phyloP scores from a whole-genome alignment of 2,888 invertebrate species.

The Rotaria socialis region DNA sequence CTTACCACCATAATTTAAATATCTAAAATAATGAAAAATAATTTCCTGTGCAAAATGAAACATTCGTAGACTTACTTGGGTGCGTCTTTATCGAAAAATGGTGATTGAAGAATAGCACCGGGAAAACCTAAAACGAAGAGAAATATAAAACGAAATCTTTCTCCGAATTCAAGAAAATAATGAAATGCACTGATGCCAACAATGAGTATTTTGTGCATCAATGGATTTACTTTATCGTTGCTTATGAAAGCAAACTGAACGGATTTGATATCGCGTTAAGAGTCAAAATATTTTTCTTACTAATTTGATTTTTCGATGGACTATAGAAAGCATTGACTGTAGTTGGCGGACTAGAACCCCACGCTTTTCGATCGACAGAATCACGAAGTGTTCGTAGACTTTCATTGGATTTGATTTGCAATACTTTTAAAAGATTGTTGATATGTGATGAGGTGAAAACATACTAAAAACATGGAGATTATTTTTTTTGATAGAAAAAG shows the following conservation, averaged over 20 bases:
- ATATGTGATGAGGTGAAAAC: conserved; percentile 30
- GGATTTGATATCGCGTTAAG: background rate
- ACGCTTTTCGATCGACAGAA: conserved; percentile 41
- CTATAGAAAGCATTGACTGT: conserved; percentile 86
- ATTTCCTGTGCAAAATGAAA: too few relatives aligned
- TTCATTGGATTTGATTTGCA: conserved; percentile 21
- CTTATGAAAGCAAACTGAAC: too few relatives aligned
- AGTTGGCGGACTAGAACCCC: conserved; percentile 48
- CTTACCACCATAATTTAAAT: conserved; percentile 46
- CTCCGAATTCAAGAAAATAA: background rate
- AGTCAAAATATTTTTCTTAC: conserved; percentile 60
- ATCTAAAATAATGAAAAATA: conserved; percentile 25
- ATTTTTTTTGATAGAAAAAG: too few relatives aligned
- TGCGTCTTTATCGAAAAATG: conserved; percentile 57
- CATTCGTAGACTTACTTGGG: conserved; percentile 51
- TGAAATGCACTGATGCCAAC: background rate
- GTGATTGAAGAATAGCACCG: conserved; percentile 58
- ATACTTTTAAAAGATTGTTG: conserved; percentile 31
- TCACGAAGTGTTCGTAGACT: conserved; percentile 8
- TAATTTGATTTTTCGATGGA: conserved; percentile 84
- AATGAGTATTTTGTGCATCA: too few relatives aligned
- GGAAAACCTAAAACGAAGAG: conserved; percentile 53
- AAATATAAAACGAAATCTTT: background rate
- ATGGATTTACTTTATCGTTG: too few relatives aligned
- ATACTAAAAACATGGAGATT: conserved; percentile 28